A percentile compares a stretch with the other conserved stretches of the same genome.
Evolutionary conservation across 2,113 vertebrate genomes (phyloP).

Genomic region (Theropithecus gelada): DNA sequence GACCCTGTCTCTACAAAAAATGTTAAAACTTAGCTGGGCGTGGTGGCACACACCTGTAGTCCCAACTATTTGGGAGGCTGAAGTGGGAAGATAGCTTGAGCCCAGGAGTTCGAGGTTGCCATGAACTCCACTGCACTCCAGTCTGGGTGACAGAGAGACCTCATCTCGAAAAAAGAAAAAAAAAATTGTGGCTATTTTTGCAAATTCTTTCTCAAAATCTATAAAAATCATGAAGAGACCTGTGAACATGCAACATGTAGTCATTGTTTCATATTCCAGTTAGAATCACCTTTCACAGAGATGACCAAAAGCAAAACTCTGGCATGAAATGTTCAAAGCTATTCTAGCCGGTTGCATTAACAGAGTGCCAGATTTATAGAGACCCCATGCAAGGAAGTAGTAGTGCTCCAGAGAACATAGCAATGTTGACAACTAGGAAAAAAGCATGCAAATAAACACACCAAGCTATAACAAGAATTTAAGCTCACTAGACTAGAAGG

Average conservation of each 20-base stretch:
- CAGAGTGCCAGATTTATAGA: background rate
- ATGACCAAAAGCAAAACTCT: background rate
- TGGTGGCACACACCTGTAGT: no score
- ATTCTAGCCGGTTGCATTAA: background rate
- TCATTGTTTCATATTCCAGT: background rate
- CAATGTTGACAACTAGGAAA: background rate
- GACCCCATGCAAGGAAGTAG: background rate
- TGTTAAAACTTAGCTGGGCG: no score
- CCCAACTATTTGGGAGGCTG: no score
- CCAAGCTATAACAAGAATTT: background rate
- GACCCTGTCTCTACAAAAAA: no score
- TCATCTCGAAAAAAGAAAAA: no score
- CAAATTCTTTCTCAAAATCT: slow-evolving; percentile 30
- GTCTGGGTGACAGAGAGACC: no score
- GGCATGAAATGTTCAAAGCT: background rate
- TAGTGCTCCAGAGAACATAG: background rate
- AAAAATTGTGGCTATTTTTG: background rate
- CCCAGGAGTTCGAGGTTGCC: no score
- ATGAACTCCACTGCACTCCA: no score
- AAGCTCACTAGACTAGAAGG: background rate
- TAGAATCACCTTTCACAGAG: slow-evolving; percentile 12
- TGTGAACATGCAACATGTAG: background rate
- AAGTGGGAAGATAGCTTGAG: no score
- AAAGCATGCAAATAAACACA: background rate
- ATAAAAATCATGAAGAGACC: background rate